phyloP scores from a whole-genome alignment of 2,888 invertebrate genomes.

The Yponomeuta cagnagella region DNA sequence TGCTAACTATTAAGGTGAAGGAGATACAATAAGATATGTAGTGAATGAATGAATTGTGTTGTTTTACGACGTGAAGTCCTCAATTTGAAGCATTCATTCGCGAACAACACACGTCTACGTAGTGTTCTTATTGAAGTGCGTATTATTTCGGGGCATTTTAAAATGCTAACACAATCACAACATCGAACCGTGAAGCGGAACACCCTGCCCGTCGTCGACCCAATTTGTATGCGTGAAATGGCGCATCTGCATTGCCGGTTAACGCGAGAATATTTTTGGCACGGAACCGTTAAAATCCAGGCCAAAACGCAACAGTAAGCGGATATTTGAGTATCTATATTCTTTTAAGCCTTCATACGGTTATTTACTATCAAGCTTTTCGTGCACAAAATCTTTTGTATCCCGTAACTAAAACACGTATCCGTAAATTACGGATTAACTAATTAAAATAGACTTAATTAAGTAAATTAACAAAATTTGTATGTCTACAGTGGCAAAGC shows the following conservation, averaged over 20 bases:
- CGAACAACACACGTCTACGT: too few relatives aligned
- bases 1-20: too few relatives aligned
- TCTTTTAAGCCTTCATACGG: not conserved
- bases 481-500: not conserved
- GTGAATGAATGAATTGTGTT: too few relatives aligned
- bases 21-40: too few relatives aligned
- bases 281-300: slow-evolving; percentile 42
- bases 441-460: too few relatives aligned
- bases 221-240: slow-evolving; percentile 38
- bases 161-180: not conserved
- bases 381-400: not conserved
- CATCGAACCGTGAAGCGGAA: slow-evolving; percentile 3
- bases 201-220: slow-evolving; percentile 3
- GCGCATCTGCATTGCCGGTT: slow-evolving; percentile 64
- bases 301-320: slow-evolving; percentile 29
- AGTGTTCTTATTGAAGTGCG: not conserved
- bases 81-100: too few relatives aligned
- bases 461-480: not conserved
- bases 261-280: slow-evolving; percentile 57
- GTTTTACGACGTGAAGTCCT: too few relatives aligned
- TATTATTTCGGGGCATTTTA: not conserved
- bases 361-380: not conserved
- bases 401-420: not conserved
- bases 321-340: not conserved
- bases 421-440: not conserved